Base-by-base conservation (phyloP, 2,888 invertebrate species). In the Cosmorhoe ocellata region DNA sequence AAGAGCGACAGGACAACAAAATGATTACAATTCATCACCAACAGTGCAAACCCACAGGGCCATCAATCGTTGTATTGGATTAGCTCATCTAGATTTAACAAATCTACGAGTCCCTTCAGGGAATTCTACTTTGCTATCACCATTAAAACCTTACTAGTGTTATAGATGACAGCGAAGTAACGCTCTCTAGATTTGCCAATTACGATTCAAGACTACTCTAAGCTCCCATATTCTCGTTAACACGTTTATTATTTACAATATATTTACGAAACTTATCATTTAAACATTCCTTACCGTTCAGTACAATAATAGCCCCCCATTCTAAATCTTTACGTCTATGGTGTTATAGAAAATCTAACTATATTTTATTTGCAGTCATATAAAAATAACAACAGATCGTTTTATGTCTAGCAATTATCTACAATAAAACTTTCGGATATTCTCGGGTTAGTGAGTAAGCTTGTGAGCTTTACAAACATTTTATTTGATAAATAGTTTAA, bases 361-460 rank as follows among this genome's bases (percentile, higher is more conserved):
- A 81, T 84, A 82, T 78, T 74, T 82, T 75, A 78, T 78, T 86
- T 85, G 88, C 84, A 86, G 79, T 85, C 86, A 87, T 89, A 89
- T 85, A 89, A 89, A 89, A 90, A 87, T 89, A 90, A 90, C 82
- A 89, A 88, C 85, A 84, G 76, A 88, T 79, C 68, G 77, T 81
- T 76, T 66, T 65, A 72, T 77, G 75, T 69, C 87, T 88, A 86
- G 84, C 84, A 82, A 84, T 82, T 82, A 80, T 80, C 85, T 88
- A 88, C 79, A 81, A 53, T 53, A 48, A 53, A 84, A 81, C 37
- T 74, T 73, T 78, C 62, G 69, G 79, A 77, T 83, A 73, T 79
- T 71, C 76, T 76, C 74, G 74, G 78, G 76, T 71, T 65, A 76
- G 79, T 83, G 80, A 75, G 76, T 71, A 85, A 88, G 85, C 86